Evolutionary conservation across 1,140 invertebrate genomes (phyloP), one percentile per base, ranked within the genome.

Genomic region (Gonioctena quinquepunctata): DNA sequence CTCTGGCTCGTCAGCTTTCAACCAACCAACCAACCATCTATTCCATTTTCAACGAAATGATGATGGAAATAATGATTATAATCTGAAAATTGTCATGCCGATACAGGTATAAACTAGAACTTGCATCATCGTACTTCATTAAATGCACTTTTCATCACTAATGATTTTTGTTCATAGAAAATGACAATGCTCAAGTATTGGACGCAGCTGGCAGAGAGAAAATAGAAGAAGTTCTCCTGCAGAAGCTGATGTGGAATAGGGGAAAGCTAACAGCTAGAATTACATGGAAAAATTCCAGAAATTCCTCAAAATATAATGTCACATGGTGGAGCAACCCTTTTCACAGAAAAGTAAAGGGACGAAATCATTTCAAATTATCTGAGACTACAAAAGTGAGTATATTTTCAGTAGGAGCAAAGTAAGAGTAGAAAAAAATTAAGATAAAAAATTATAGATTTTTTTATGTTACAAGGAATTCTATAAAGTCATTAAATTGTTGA

Each of bases 171-270:
- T 65, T 66, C 73, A 62, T 62, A 64, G 65, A 71, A 18, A 72
- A 54, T 0, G 60, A 61, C 18, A 70, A 64, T 27, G 25, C 52
- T 2, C 16, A 64, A 21, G 61, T 63, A 16, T 33, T 63, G 18
- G 42, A 66, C 11, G 13, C 23, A 33, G 50, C 25, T 19, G 48
- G 26, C 7, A 21, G 19, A 42, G 27, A 61, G 18, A 75, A 75
- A 74, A 83, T 87, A 66, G 84, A 84, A 72, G 83, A 80, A 52
- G 72, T 88, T 0, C 83, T 84, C 68, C 67, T 87, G 49, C 80
- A 86, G 56, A 86, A 85, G 76, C 78, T 87, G n/a, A 81, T 83
- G 54, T 87, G 86, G 85, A 80, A 82, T 48, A 83, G 85, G 64
- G 80, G 84, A 65, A 83, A 84, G 67, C 72, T 88, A 16, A 82